A percentile compares a stretch with the other conserved stretches of the same genome.
Conservation (phyloP, 2,797 vertebrate genomes). For the Galaxias olidus region DNA sequence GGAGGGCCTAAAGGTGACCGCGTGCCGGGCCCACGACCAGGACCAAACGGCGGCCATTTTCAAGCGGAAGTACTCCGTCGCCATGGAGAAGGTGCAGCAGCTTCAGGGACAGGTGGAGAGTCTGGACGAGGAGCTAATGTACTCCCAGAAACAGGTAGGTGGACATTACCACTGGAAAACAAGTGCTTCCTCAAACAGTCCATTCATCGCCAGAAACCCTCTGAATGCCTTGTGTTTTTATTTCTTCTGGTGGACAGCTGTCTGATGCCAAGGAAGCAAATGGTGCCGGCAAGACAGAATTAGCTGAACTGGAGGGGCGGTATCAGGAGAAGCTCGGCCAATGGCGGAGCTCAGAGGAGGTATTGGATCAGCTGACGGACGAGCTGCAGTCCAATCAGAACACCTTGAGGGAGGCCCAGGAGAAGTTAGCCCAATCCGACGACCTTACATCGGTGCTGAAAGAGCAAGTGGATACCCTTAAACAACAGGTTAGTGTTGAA, state of each 20-base stretch:
- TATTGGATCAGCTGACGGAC: conserved; percentile 64
- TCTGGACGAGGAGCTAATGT: conserved; percentile 59
- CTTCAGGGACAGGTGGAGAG: conserved; percentile 54
- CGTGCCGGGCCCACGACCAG: conserved; percentile 41
- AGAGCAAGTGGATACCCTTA: conserved; percentile 51
- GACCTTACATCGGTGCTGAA: conserved; percentile 48
- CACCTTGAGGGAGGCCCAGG: conserved; percentile 50
- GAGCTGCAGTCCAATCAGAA: conserved; percentile 63
- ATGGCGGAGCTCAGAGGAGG: conserved; percentile 69
- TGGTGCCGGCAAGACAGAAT: conserved; percentile 52
- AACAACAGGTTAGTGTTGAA: conserved; percentile 47
- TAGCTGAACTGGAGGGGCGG: conserved; percentile 57
- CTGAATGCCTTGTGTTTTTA: background rate
- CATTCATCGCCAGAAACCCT: background rate
- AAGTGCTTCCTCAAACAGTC: background rate
- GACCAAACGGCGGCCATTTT: conserved; percentile 53
- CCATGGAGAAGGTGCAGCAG: conserved; percentile 55
- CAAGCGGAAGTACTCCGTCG: conserved; percentile 66
- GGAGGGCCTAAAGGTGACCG: conserved; percentile 47
- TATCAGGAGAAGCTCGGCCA: conserved; percentile 65
- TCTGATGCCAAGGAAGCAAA: conserved; percentile 46
- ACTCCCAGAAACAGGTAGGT: conserved; percentile 65
- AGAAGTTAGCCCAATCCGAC: conserved; percentile 39
- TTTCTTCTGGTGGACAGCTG: conserved; percentile 27
- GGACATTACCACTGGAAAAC: background rate